These are phyloP conservation scores for Sphaeramia orbicularis DNA, from an alignment of 2,797 vertebrate genomes.

Conservation along the genomic window DNA sequence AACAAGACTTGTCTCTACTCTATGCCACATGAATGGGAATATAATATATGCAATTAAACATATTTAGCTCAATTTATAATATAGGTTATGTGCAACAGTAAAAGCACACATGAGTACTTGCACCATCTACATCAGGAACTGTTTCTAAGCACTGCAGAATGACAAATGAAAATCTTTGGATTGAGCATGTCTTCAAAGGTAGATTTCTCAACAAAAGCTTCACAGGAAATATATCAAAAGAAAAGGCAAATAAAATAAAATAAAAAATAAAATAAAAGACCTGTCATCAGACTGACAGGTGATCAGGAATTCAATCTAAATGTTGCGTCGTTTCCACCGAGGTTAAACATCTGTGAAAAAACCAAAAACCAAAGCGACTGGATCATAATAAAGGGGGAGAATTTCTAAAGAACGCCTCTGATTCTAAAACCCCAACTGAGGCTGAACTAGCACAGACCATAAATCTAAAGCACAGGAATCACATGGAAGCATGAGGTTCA, in stretches of 20 bases:
- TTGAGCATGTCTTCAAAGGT: conserved; percentile 77
- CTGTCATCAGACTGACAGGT: conserved; percentile 6
- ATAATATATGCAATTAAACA: conserved; percentile 74
- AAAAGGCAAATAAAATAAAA: conserved; percentile 40
- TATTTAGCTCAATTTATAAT: conserved; percentile 70
- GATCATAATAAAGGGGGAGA: conserved; percentile 21
- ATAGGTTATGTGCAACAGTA: conserved; percentile 70
- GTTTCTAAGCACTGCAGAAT: conserved; percentile 75
- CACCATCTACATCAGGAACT: conserved; percentile 74
- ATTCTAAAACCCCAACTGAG: conserved; percentile 19
- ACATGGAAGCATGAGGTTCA: conserved; percentile 61
- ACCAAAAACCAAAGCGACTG: conserved; percentile 1
- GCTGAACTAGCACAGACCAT: conserved; percentile 17
- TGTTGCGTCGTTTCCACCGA: conserved; percentile 30
- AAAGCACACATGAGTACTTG: conserved; percentile 69
- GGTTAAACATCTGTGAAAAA: conserved; percentile 29
- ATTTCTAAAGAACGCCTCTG: conserved; percentile 9
- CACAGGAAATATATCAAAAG: conserved; percentile 57
- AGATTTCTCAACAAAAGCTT: conserved; percentile 67
- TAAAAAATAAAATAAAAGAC: conserved; percentile 10
- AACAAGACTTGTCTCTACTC: conserved; percentile 70
- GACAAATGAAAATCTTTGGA: conserved; percentile 84
- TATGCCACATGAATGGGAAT: conserved; percentile 67
- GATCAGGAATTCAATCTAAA: conserved; percentile 37
- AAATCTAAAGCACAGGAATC: conserved; percentile 48